Evolutionary conservation across 2,888 invertebrate genomes (phyloP), one percentile per base, ranked within the genome.

Genomic region (Exocentrus adspersus): DNA sequence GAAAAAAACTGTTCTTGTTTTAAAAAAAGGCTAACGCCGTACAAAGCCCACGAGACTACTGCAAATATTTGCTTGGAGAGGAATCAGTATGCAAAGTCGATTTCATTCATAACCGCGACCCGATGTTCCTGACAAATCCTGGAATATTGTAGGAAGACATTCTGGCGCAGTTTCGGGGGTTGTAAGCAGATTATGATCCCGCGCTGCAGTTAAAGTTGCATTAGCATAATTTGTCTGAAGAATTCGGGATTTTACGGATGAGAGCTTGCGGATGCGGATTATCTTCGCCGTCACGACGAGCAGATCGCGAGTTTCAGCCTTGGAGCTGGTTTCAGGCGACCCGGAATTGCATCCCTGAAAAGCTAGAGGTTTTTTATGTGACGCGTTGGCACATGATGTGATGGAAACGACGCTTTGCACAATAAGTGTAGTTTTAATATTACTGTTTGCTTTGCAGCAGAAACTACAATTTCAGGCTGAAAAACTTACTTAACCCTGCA

Each of bases 221-320:
- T 37, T 37, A 37, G 12, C 37, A 37, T 37, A 37, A 37, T 37
- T 37, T 37, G 37, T n/a, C 10, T 3, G 30, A 54, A 57, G 20
- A 57, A 46, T 14, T 46, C 45, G 30, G 57, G 32, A 19, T 46
- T 46, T 57, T 46, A 17, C 17, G 57, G 32, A 19, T 53, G 53
- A 14, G 14, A 19, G 37, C 37, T n/a, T n/a, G n/a, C 0, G 43
- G 54, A 21, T 46, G 20, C n/a, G 20, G 57, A 57, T 57, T 46
- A 46, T 32, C 57, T n/a, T 17, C 10, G 57, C 17, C 17, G 24
- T 57, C 46, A 57, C 30, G 19, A 32, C 37, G 42, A 54, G n/a
- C n/a, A 51, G 51, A 51, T 51, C 19, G 19, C 51, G 16, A n/a
- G 19, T 20, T 30, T 51, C 14, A 32, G 17, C 17, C 17, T 3